Conservation (phyloP, 2,797 vertebrate genomes). For the Pseudochirops corinnae region DNA sequence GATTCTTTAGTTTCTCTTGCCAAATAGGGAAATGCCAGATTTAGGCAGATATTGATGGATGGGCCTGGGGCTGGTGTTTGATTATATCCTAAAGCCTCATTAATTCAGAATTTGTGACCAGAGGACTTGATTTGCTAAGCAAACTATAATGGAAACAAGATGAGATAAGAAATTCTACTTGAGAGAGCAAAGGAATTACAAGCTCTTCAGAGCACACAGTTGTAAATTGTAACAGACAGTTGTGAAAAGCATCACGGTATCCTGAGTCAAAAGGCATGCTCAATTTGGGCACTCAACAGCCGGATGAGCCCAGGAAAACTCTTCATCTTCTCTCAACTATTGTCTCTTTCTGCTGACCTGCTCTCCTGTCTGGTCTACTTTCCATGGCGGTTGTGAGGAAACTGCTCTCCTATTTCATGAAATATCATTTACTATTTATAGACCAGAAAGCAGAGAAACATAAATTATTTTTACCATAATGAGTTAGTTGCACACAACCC, state of each 20-base stretch:
- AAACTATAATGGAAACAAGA: not conserved
- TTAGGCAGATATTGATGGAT: not conserved
- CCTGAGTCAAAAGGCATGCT: not conserved
- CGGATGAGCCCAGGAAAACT: not conserved
- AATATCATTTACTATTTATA: not conserved
- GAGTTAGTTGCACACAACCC: not conserved
- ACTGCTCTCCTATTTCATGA: not conserved
- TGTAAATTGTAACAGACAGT: not conserved
- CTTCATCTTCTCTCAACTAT: not conserved
- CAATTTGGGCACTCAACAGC: not conserved
- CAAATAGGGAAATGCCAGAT: not conserved
- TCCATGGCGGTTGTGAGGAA: not conserved
- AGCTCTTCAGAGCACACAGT: not conserved
- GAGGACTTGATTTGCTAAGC: not conserved
- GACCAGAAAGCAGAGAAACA: not conserved
- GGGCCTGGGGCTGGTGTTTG: not conserved
- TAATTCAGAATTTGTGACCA: not conserved
- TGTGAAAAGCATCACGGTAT: not conserved
- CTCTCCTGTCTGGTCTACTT: not conserved
- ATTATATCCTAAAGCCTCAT: not conserved
- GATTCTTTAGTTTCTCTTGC: not conserved
- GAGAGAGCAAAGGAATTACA: conserved; percentile 3
- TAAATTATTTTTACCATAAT: not conserved
- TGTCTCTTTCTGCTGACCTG: not conserved
- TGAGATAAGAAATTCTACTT: conserved; percentile 6